Evolutionary conservation across 2,888 invertebrate species (phyloP), one percentile per base, ranked within the genome.

Genomic region (Trichogramma evanescens): DNA sequence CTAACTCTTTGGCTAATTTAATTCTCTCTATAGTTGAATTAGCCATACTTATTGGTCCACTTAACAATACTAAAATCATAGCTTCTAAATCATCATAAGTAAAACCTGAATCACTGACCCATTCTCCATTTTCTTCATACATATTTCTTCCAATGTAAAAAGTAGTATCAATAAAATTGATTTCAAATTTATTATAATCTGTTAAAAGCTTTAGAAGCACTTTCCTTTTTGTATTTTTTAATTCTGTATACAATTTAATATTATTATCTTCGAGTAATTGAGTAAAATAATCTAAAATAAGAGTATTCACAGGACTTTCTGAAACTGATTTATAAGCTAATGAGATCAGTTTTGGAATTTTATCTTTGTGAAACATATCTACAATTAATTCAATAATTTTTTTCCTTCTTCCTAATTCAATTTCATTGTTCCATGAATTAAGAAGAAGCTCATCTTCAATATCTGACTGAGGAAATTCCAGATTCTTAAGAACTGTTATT

Each of bases 31-130:
- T 70, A 67, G 83, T 80, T 59, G 76, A 73, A 26, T 78, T 68
- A 67, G 78, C 80, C 26, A 83, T 68, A 58, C 69, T 62, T 65
- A 68, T 69, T 68, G 63, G 76, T 65, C 74, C 78, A 54, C 71
- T 69, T 63, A 79, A 77, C 41, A 86, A 74, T 61, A 67, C 76
- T 66, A 75, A 75, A 0, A 83, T 74, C 44, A 82, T 69, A 43
- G 69, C 67, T 3, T 79, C 70, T 58, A 87, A 72, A 69, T 84
- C 80, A 0, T 78, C 73, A 70, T 82, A 83, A 61, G 79, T 77
- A 41, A 87, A 74, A 65, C 82, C 81, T 56, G 75, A 65, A 65
- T 79, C 70, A 49, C 71, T 70, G 8, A 70, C 66, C 82, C 82
- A 82, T 9, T 66, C 65, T 38, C 65, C 62, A n/a, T 72, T 67